A percentile compares a stretch with the other conserved stretches of the same genome.
Evolutionary conservation across 2,113 vertebrate genomes (phyloP).

Genomic region (Hylia prasina): DNA sequence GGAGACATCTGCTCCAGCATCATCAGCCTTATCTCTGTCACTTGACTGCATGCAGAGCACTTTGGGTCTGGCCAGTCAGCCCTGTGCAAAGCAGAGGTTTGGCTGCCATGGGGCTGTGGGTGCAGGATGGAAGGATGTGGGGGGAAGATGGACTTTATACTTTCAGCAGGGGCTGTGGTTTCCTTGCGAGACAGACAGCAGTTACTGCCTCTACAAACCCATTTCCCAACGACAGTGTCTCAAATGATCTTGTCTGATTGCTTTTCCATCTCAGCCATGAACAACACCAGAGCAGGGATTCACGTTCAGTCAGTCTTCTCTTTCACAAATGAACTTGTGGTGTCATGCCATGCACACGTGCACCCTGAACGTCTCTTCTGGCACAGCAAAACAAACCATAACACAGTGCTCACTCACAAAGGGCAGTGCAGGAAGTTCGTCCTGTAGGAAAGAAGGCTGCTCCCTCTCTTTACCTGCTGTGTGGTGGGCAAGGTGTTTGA

Average conservation of each 20-base stretch:
- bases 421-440: neutral
- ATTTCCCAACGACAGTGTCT: neutral
- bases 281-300: neutral
- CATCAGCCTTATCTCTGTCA: neutral
- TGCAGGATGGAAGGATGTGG: neutral
- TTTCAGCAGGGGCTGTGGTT: neutral
- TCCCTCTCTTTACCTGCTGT: neutral
- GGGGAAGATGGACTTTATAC: neutral
- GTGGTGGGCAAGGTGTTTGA: neutral
- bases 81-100: neutral
- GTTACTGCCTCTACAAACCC: neutral
- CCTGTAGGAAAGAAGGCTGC: neutral
- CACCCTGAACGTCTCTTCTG: neutral
- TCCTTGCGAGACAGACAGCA: neutral
- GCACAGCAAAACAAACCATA: neutral
- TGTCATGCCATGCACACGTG: neutral
- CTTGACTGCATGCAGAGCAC: accelerated
- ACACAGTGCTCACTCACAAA: neutral
- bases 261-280: neutral
- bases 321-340: neutral
- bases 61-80: neutral
- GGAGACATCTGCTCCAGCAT: neutral
- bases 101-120: neutral
- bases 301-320: neutral
- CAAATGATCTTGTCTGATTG: neutral